Evolutionary conservation across 2,888 invertebrate species (phyloP).

Genomic region (Idaea dimidiata): DNA sequence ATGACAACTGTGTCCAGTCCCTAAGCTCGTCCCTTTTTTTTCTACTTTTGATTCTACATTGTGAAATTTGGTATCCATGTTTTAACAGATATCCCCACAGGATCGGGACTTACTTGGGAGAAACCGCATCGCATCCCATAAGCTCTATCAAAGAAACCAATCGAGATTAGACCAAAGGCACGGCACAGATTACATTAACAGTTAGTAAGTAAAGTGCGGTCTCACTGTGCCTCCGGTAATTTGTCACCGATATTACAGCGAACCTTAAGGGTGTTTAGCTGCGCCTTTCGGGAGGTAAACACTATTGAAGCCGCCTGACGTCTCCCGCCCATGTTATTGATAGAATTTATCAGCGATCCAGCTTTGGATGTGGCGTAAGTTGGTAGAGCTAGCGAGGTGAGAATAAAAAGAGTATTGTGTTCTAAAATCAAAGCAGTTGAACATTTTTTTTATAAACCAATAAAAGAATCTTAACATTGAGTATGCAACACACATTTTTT

Average conservation of each 20-base stretch:
- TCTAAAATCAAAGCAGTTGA: too few species aligned
- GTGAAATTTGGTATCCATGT: too few species aligned
- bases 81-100: too few species aligned
- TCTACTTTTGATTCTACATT: too few species aligned
- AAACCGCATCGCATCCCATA: background rate
- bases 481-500: too few species aligned
- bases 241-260: conserved; percentile 30
- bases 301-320: conserved; percentile 70
- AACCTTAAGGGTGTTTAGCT: conserved; percentile 53
- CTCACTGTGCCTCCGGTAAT: conserved; percentile 16
- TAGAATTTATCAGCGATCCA: conserved; percentile 77
- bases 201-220: background rate
- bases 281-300: conserved; percentile 61
- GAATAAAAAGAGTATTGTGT: too few species aligned
- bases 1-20: too few species aligned
- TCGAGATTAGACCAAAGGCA: background rate
- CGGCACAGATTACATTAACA: background rate
- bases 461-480: too few species aligned
- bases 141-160: background rate
- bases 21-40: too few species aligned
- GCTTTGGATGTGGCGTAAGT: conserved; percentile 32
- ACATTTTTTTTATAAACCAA: too few species aligned
- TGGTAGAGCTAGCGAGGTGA: conserved; percentile 30
- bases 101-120: too few species aligned
- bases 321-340: conserved; percentile 72